These are phyloP conservation scores for Lutraria lutraria DNA, from an alignment of 2,888 invertebrate species.

Conservation along the genomic window DNA sequence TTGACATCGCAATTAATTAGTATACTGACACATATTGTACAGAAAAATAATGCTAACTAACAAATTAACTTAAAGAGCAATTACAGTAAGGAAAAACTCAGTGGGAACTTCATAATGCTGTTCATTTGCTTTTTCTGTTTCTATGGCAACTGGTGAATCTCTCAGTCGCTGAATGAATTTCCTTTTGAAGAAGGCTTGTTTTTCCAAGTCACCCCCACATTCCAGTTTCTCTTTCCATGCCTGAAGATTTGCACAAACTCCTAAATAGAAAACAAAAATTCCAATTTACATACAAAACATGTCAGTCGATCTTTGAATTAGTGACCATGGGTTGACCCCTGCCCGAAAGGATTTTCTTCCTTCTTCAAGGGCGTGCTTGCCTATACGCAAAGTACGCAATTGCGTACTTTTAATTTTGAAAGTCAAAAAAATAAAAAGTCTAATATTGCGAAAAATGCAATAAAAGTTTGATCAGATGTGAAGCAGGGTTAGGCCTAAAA, in stretches of 20 bases:
- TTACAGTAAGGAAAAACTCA: slow-evolving; percentile 80
- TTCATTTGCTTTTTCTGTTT: slow-evolving; percentile 82
- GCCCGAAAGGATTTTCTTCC: too few relatives aligned
- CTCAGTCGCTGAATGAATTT: slow-evolving; percentile 77
- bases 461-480: too few relatives aligned
- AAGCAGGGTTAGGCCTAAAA: too few relatives aligned
- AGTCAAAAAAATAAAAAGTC: too few relatives aligned
- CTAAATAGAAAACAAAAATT: slow-evolving; percentile 50
- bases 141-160: slow-evolving; percentile 80
- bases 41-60: too few relatives aligned
- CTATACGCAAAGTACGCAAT: too few relatives aligned
- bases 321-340: neutral
- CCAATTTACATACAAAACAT: neutral
- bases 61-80: neutral
- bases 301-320: neutral
- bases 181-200: slow-evolving; percentile 80
- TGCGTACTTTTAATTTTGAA: too few relatives aligned
- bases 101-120: slow-evolving; percentile 85
- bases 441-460: too few relatives aligned
- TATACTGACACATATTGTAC: too few relatives aligned
- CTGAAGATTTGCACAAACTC: slow-evolving; percentile 76
- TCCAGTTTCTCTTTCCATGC: slow-evolving; percentile 79
- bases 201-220: slow-evolving; percentile 81
- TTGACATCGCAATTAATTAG: too few relatives aligned
- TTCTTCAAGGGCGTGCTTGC: too few relatives aligned